phyloP scores from a whole-genome alignment of 2,113 vertebrate genomes.

The Tragulus kanchil region DNA sequence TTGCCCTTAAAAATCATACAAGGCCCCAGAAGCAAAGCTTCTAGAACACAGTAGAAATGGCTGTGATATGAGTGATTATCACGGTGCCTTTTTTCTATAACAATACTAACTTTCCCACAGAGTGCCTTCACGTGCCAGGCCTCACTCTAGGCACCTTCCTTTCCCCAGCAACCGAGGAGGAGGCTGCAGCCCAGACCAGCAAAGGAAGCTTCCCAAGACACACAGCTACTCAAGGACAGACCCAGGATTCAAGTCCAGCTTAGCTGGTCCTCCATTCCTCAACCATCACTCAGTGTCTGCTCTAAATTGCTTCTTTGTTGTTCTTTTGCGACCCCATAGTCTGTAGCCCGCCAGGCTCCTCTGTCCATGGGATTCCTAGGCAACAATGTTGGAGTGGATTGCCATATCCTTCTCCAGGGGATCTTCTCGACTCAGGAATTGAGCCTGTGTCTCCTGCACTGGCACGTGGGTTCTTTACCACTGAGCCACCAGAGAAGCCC shows the following conservation, averaged over 20 bases:
- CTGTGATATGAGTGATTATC: neutral
- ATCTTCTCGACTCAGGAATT: neutral
- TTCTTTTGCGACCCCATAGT: neutral
- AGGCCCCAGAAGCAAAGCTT: neutral
- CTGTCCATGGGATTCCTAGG: neutral
- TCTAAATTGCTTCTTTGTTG: neutral
- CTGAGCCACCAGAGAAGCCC: neutral
- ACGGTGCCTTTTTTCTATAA: neutral
- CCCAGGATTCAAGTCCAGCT: neutral
- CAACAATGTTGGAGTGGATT: neutral
- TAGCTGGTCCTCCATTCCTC: rapidly evolving
- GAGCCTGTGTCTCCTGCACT: neutral
- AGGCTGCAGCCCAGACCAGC: neutral
- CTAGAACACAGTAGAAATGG: neutral
- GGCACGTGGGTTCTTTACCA: neutral
- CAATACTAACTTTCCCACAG: neutral
- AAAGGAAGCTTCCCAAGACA: neutral
- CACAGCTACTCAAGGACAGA: neutral
- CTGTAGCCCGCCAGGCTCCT: neutral
- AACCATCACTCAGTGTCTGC: neutral
- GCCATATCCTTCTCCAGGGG: neutral
- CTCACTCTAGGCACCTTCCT: neutral
- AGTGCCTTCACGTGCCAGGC: rapidly evolving
- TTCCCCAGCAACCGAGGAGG: neutral
- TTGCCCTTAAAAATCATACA: neutral